These are phyloP conservation scores for Trachelipus rathkii DNA, from an alignment of 1,140 invertebrate genomes.

Conservation along the genomic window DNA sequence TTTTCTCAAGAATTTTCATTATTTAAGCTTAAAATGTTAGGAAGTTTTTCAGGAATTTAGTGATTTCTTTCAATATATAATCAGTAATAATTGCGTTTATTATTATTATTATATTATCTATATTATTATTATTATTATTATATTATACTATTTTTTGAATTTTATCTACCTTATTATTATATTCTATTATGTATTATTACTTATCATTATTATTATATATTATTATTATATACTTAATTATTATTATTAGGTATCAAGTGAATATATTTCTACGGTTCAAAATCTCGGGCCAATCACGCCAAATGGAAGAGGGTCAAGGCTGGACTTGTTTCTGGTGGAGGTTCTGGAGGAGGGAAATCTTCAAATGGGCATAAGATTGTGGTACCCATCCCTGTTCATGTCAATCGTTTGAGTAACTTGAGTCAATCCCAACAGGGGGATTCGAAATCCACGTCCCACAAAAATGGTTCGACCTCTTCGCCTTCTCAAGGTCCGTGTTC, in stretches of 20 bases:
- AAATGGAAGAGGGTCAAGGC: conserved; percentile 96
- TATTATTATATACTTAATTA: no score
- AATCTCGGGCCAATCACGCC: conserved; percentile 96
- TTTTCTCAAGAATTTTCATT: no score
- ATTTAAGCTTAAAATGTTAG: no score
- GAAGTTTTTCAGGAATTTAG: no score
- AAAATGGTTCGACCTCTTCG: not conserved
- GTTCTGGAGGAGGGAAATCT: conserved; percentile 28
- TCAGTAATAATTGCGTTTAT: no score
- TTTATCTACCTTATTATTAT: no score
- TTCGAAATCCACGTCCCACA: conserved; percentile 20
- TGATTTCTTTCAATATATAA: no score
- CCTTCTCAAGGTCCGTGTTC: not conserved
- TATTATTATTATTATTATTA: no score
- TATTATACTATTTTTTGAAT: no score
- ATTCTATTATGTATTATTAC: no score
- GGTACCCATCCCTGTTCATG: conserved; percentile 94
- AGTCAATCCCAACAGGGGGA: conserved; percentile 88
- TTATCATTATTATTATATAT: no score
- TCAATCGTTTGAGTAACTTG: conserved; percentile 64
- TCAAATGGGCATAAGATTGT: conserved; percentile 69
- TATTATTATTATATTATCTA: no score
- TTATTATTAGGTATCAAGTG: conserved; percentile 55
- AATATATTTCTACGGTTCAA: conserved; percentile 99
- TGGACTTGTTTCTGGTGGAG: conserved; percentile 55